Evolutionary conservation across 2,113 vertebrate genomes (phyloP).

Genomic region (Willisornis vidua): DNA sequence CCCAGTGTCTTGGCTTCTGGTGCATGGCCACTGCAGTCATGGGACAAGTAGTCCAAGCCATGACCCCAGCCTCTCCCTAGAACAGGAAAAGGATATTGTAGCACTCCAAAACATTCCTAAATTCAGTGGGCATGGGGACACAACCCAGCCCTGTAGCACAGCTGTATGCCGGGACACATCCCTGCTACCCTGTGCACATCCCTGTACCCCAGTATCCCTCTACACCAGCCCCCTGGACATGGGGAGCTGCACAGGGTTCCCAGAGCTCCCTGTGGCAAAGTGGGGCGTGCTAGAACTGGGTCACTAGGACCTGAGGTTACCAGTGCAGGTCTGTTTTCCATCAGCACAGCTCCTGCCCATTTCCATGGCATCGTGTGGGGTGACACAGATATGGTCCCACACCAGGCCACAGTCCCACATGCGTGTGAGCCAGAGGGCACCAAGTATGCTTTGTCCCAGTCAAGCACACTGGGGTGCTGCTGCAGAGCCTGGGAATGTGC

Average conservation of each 20-base stretch:
- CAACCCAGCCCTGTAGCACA: neutral
- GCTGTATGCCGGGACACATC: accelerated
- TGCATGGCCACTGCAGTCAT: neutral
- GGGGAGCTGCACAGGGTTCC: neutral
- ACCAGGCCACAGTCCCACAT: accelerated
- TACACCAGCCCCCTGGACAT: accelerated
- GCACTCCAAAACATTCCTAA: neutral
- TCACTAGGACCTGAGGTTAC: accelerated
- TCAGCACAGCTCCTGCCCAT: neutral
- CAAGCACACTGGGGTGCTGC: neutral
- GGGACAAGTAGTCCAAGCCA: accelerated
- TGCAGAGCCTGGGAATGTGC: neutral
- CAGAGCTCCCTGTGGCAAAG: neutral
- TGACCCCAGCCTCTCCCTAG: neutral
- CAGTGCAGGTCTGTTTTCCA: constrained; percentile 6
- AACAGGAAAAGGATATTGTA: neutral
- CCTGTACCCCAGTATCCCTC: neutral
- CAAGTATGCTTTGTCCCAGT: accelerated
- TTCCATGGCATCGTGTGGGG: neutral
- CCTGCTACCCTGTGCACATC: accelerated
- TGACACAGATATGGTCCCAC: neutral
- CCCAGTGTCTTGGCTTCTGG: neutral
- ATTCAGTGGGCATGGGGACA: neutral
- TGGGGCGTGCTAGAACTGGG: accelerated
- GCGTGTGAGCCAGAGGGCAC: neutral